Percentiles rank a stretch among this genome's conserved stretches.
Evolutionary conservation across 2,113 vertebrate genomes (phyloP).

Genomic region (Sinocyclocheilus maitianheensis): DNA sequence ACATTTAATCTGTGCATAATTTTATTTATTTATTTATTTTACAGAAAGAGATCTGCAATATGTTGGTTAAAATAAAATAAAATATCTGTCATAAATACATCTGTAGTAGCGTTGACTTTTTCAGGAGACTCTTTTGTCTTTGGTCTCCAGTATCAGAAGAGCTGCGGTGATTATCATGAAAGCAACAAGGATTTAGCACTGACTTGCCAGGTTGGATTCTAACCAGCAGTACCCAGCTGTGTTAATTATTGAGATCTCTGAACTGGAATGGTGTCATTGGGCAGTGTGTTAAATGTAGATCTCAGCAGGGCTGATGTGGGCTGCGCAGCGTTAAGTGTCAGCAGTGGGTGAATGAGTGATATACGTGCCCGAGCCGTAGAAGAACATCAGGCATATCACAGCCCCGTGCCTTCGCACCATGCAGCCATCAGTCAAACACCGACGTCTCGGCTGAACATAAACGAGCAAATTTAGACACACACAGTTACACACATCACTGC

Average conservation of each 20-base stretch:
- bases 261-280: slow-evolving; percentile 11
- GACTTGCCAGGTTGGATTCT: slow-evolving; percentile 13
- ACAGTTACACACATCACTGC: slow-evolving; percentile 67
- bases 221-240: background rate
- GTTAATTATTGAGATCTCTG: slow-evolving; percentile 36
- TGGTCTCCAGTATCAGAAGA: background rate
- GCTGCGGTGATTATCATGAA: slow-evolving; percentile 39
- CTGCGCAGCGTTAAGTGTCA: slow-evolving; percentile 11
- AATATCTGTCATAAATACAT: background rate
- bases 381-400: slow-evolving; percentile 23
- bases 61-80: background rate
- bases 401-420: slow-evolving; percentile 17
- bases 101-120: background rate
- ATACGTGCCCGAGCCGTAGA: slow-evolving; percentile 29
- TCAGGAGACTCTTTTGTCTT: background rate
- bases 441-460: slow-evolving; percentile 57
- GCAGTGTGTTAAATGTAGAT: slow-evolving; percentile 6
- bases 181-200: background rate
- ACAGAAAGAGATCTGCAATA: background rate
- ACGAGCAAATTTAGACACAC: slow-evolving; percentile 53
- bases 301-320: slow-evolving; percentile 15
- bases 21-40: background rate
- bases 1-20: background rate
- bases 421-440: slow-evolving; percentile 43
- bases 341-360: slow-evolving; percentile 42